Base-by-base conservation (phyloP, 2,888 invertebrate species). In the Bursaphelenchus okinawaensis region DNA sequence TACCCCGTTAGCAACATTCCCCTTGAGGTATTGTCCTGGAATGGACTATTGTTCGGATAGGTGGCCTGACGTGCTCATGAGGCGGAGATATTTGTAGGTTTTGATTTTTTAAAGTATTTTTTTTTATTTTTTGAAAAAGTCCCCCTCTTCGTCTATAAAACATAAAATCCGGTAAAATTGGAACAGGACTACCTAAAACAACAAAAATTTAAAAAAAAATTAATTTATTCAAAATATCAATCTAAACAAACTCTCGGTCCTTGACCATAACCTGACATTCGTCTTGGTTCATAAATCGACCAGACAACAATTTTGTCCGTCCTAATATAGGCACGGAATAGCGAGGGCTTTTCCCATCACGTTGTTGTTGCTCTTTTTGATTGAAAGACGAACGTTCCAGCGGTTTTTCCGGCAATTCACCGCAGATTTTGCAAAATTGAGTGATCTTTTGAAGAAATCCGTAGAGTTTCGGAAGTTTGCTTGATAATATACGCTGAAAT, bases 21-120 rank as follows among this genome's bases (percentile, higher is more conserved):
- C 60, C 24, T n/a, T 59, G 16, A 20, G 22, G 2, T 59, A 59
- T 27, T 20, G 31, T 3, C 60, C 27, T 16, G 22, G 51, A n/a
- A 27, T 23, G 23, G 24, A 59, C 4, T 65, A 65, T 29, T 67
- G 65, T 27, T 65, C 65, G 20, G 65, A 65, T 26, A 12, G 50
- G 23, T 65, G 66, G 66, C 51, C 63, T 16, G 65, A 66, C 9
- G 24, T 40, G 9, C 22, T 27, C 19, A 20, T 55, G 20, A 22
- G 23, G 9, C 65, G 28, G n/a, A 27, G 40, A 7, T 66, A 8
- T 50, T 27, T 63, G 65, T 65, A 52, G 26, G 62, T 65, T n/a
- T 58, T 19, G 26, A 19, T 56, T 56, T 3, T 26, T 23, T 19
- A 56, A 56, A 56, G n/a, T n/a, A n/a, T n/a, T n/a, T n/a, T n/a